Evolutionary conservation across 2,113 vertebrate species (phyloP), one percentile per base, ranked within the genome.

Genomic region (Donacobius atricapilla): DNA sequence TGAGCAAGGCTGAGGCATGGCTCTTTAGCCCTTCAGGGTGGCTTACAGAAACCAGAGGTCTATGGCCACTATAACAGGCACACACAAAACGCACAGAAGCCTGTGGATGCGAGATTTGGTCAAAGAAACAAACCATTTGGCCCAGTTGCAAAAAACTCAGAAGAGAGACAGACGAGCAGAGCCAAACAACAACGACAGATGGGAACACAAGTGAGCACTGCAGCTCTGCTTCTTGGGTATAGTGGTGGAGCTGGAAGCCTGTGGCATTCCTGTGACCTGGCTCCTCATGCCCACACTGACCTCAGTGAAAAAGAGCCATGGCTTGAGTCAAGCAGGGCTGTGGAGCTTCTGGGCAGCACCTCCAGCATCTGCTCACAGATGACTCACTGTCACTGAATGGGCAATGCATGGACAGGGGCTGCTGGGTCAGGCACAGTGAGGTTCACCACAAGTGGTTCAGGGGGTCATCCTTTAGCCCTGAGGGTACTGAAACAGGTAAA

Each of bases 141-240:
- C 17, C 15, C 60, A 70, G 37, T 23, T 72, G 39, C 76, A 86
- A 40, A 72, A 72, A 86, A 21, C 9, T 56, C 28, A 42, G 22
- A 35, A 61, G 33, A 11, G 15, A 39, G 57, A 53, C 8, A 18
- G 72, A 39, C 5, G 3, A 53, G 22, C 73, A 57, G 42, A 64
- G 24, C 6, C 51, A 73, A 54, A 25, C 13, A 56, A 37, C 44
- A 21, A 18, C 0, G 3, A 5, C 9, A 8, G 72, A n/a, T 27
- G 42, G 31, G 31, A 70, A 33, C 18, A 13, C 0, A 7, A 2
- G 0, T 1, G n/a, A 24, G 24, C 2, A 1, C 63, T 31, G 9
- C 1, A 20, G 45, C 45, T 83, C 53, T 68, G 75, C 53, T 33
- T 28, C 44, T 24, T n/a, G n/a, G n/a, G 35, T 3, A 3, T 2